Evolutionary conservation across 2,888 invertebrate genomes (phyloP), one percentile per base, ranked within the genome.

Genomic region (Arctia plantaginis): DNA sequence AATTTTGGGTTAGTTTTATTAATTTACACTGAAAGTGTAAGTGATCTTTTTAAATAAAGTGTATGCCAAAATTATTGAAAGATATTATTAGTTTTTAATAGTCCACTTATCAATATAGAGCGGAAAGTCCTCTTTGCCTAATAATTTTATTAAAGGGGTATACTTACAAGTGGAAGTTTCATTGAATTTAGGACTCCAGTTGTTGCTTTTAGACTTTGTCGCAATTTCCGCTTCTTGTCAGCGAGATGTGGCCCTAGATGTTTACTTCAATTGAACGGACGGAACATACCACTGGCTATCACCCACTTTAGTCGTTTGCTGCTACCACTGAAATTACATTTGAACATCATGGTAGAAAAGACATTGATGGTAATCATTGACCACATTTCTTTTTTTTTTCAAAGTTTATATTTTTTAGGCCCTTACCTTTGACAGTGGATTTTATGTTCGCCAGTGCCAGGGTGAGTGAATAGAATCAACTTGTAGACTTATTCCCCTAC

Each of bases 371-470:
- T 62, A 7, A 23, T 18, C 47, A 47, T 47, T 41, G 10, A n/a
- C 3, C n/a, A n/a, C n/a, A n/a, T 23, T 23, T 20, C 7, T 39
- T 18, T 15, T 18, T n/a, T n/a, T n/a, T n/a, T 15, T 18, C 20
- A 33, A 18, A 1, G 20, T 13, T n/a, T n/a, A n/a, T n/a, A 30
- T 47, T 20, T 66, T 66, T 20, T 35, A 1, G 18, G 39, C 67
- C n/a, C n/a, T 75, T 95, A 99, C 99, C 99, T 98, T 99, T 99
- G n/a, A 99, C 99, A 64, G 99, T 99, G 85, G n/a, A 99, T 98
- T 96, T 99, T 99, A 91, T 99, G 99, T 94, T 99, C 99, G 51
- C 99, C 99, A 35, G 99, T 99, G 70, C 99, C 99, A 44, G 99
- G 99, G 96, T 99, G 99, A 15, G 99, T 99, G 94, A 99, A 99